phyloP scores from a whole-genome alignment of 35 echinoderm and acorn worm genomes.

The Heliocidaris tuberculata region DNA sequence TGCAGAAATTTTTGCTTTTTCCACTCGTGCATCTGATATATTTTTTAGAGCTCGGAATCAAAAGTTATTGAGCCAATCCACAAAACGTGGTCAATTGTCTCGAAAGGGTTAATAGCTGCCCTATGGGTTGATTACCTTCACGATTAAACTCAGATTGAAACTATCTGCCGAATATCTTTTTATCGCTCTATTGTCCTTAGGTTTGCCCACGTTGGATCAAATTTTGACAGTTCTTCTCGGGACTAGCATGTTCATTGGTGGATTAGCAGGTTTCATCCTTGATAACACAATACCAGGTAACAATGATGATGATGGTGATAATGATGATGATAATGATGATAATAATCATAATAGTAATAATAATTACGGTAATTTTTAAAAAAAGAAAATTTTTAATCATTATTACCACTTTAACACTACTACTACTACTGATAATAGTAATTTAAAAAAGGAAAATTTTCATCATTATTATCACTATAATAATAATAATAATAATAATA shows the following conservation, averaged over 20 bases:
- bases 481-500: neutral
- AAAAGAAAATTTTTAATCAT: neutral
- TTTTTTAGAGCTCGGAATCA: no score
- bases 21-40: no score
- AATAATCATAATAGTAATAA: no score
- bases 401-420: neutral
- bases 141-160: no score
- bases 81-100: no score
- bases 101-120: no score
- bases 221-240: slow-evolving; percentile 69
- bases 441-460: neutral
- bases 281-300: slow-evolving; percentile 80
- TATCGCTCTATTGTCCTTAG: slow-evolving; percentile 31
- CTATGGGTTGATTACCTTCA: no score
- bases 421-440: neutral
- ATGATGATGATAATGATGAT: neutral
- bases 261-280: slow-evolving; percentile 59
- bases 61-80: no score
- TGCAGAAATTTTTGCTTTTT: no score
- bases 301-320: neutral
- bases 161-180: neutral
- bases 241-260: slow-evolving; percentile 87
- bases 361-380: neutral
- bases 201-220: slow-evolving; percentile 51
- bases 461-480: neutral